A percentile compares a stretch with the other conserved stretches of the same genome.
Evolutionary conservation across 2,797 vertebrate species (phyloP).

Genomic region (Thamnophis elegans): DNA sequence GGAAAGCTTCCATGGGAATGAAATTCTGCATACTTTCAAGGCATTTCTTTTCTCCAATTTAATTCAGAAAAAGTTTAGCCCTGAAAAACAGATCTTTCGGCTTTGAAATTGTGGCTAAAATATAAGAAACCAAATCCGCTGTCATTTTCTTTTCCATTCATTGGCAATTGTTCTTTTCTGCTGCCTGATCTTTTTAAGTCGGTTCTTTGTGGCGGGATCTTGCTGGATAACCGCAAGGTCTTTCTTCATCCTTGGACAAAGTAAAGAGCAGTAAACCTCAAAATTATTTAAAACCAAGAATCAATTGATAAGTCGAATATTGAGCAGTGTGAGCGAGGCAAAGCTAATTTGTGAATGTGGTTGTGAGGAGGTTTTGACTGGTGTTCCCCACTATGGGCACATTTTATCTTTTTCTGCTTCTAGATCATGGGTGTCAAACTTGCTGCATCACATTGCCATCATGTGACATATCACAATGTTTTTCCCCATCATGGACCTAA

Average conservation of each 20-base stretch:
- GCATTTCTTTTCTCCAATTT: neutral
- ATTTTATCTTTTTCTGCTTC: neutral
- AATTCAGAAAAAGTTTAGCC: neutral
- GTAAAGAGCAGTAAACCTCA: neutral
- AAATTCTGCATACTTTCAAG: neutral
- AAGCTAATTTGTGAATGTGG: neutral
- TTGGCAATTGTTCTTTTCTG: conserved; percentile 4
- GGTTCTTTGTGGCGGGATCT: neutral
- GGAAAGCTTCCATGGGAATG: neutral
- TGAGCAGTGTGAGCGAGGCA: conserved; percentile 3
- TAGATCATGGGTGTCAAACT: too few relatives aligned
- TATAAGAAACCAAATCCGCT: neutral
- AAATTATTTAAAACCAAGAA: conserved; percentile 18
- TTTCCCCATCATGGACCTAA: too few relatives aligned
- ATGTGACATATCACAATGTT: rapidly evolving
- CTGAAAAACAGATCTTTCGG: neutral
- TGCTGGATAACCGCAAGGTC: neutral
- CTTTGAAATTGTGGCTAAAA: neutral
- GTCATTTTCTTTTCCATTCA: neutral
- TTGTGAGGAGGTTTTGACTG: neutral
- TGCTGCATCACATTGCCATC: too few relatives aligned
- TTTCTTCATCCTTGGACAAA: neutral
- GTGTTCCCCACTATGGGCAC: neutral
- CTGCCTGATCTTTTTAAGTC: conserved; percentile 16
- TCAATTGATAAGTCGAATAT: conserved; percentile 19